A percentile compares a stretch with the other conserved stretches of the same genome.
Evolutionary conservation across 2,797 vertebrate genomes (phyloP).

Genomic region (Sus cebifrons): DNA sequence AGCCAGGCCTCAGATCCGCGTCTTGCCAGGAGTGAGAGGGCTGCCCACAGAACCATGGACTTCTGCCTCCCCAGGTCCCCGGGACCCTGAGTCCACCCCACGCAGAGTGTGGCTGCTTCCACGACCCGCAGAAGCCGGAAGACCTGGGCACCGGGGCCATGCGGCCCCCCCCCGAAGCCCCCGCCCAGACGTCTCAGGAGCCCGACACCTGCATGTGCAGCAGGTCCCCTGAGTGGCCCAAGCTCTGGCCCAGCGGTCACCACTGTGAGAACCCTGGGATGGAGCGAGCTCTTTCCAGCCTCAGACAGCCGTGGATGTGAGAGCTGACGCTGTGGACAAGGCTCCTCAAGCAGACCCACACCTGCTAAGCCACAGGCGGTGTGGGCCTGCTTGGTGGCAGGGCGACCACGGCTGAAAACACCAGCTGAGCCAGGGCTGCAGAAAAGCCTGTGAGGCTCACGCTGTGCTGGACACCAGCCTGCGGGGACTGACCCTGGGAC

Average conservation of each 20-base stretch:
- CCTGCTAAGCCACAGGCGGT: too few relatives aligned
- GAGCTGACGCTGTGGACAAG: background rate
- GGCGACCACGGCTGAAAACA: background rate
- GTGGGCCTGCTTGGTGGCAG: rapidly evolving
- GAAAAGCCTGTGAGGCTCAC: too few relatives aligned
- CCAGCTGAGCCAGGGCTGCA: rapidly evolving
- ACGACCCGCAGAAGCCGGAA: rapidly evolving
- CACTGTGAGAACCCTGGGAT: background rate
- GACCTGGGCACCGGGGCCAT: background rate
- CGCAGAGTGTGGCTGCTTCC: too few relatives aligned
- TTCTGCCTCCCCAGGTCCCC: too few relatives aligned
- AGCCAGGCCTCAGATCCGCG: background rate
- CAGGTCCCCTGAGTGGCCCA: too few relatives aligned
- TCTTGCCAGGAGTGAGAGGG: background rate
- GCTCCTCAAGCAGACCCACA: too few relatives aligned
- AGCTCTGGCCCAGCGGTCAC: background rate
- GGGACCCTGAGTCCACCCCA: too few relatives aligned
- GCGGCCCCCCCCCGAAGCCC: too few relatives aligned
- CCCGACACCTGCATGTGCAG: background rate
- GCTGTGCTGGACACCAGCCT: too few relatives aligned
- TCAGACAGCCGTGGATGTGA: background rate
- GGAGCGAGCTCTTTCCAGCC: background rate
- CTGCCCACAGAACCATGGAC: background rate
- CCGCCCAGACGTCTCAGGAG: background rate
- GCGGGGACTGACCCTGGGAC: too few relatives aligned